phyloP scores from a whole-genome alignment of 2,797 vertebrate genomes.

The Sciaenops ocellatus region DNA sequence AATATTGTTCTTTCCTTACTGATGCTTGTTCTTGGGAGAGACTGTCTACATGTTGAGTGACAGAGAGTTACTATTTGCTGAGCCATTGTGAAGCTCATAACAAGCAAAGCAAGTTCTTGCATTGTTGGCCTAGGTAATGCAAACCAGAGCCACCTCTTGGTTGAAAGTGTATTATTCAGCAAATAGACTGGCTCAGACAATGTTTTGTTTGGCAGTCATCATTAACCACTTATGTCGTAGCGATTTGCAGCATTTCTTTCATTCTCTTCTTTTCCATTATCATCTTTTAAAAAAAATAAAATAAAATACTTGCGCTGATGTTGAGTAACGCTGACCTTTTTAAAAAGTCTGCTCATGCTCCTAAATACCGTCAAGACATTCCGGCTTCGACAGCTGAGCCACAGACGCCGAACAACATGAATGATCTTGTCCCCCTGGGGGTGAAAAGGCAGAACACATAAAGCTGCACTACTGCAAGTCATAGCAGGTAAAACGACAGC shows the following conservation, averaged over 20 bases:
- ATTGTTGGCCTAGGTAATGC: neutral
- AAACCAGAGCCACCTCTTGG: conserved; percentile 16
- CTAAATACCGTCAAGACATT: conserved; percentile 27
- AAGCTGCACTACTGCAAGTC: conserved; percentile 26
- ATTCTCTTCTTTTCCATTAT: neutral
- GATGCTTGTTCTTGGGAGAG: neutral
- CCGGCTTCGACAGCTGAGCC: conserved; percentile 30
- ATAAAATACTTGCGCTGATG: neutral
- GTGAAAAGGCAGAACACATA: conserved; percentile 13
- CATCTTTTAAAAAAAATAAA: neutral
- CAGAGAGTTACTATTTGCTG: conserved; percentile 13
- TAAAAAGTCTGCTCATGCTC: conserved; percentile 19
- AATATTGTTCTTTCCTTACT: neutral
- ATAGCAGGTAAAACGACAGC: conserved; percentile 25
- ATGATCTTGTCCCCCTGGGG: conserved; percentile 24
- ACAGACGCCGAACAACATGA: conserved; percentile 18
- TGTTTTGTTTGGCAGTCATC: neutral
- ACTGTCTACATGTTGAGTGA: neutral
- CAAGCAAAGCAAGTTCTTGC: conserved; percentile 32
- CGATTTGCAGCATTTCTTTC: neutral
- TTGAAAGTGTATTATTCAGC: neutral
- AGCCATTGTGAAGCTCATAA: conserved; percentile 17
- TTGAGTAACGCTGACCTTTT: conserved; percentile 16
- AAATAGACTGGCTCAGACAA: conserved; percentile 1
- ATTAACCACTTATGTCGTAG: neutral